phyloP scores from a whole-genome alignment of 2,113 vertebrate genomes.

The Dascyllus trimaculatus region DNA sequence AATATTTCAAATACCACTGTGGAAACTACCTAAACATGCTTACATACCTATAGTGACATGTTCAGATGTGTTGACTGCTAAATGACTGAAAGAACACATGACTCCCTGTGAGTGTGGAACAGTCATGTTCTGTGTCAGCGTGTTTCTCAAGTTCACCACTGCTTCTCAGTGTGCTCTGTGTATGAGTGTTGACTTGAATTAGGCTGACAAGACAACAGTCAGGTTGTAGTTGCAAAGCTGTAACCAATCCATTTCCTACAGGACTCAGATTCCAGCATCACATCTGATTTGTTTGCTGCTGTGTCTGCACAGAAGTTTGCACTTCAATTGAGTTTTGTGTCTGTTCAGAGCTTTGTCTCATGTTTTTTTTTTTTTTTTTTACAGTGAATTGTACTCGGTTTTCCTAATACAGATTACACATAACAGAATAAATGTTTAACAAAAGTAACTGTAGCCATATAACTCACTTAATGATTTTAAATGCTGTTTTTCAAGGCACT shows the following conservation, averaged over 20 bases:
- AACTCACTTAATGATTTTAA: not conserved
- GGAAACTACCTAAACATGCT: not conserved
- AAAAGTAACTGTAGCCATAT: not conserved
- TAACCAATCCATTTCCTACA: conserved; percentile 20
- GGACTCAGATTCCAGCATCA: conserved; percentile 1
- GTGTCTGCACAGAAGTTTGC: conserved; percentile 3
- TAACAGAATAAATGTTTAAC: not conserved
- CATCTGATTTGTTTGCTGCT: conserved; percentile 16
- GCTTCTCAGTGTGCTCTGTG: conserved; percentile 15
- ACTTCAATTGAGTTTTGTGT: not conserved
- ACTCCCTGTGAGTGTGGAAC: conserved; percentile 7
- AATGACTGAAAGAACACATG: not conserved
- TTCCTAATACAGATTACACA: not conserved
- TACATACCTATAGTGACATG: not conserved
- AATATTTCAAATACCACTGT: conserved; percentile 5
- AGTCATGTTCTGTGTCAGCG: conserved; percentile 13
- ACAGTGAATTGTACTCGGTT: not conserved
- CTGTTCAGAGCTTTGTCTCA: not conserved
- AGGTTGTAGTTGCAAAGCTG: conserved; percentile 29
- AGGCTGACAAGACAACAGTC: conserved; percentile 27
- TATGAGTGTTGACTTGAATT: conserved; percentile 35
- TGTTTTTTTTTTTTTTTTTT: not conserved
- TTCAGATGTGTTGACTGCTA: conserved; percentile 9
- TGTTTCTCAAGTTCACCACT: conserved; percentile 16
- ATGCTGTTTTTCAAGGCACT: not conserved